A percentile compares a stretch with the other conserved stretches of the same genome.
Conservation (phyloP, 2,113 vertebrate species). For the Mus spicilegus region DNA sequence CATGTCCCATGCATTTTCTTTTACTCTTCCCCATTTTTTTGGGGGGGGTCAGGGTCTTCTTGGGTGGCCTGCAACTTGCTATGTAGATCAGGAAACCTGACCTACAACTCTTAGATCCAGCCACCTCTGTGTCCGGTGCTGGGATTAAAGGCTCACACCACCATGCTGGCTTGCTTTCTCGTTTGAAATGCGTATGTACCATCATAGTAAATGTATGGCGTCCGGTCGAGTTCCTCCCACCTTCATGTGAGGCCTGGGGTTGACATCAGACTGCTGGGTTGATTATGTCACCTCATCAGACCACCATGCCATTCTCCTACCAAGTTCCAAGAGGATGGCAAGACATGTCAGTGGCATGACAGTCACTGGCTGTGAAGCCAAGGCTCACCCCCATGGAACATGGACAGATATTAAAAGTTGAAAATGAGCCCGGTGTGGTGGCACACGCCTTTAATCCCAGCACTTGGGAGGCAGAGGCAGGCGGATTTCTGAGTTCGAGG, state of each 20-base stretch:
- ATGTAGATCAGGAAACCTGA: background rate
- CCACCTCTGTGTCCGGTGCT: background rate
- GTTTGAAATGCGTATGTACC: background rate
- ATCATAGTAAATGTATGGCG: background rate
- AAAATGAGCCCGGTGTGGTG: background rate
- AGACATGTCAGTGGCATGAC: background rate
- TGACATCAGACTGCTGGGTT: background rate
- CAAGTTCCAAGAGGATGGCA: background rate
- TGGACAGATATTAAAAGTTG: background rate
- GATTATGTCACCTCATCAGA: background rate
- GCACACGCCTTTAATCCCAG: background rate
- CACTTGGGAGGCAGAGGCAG: too few relatives aligned
- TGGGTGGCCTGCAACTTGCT: background rate
- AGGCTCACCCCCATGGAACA: background rate
- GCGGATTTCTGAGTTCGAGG: too few relatives aligned
- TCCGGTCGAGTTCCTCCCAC: background rate
- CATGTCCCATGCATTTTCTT: rapidly evolving
- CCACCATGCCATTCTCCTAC: background rate
- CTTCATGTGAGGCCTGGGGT: background rate
- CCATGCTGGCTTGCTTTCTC: background rate
- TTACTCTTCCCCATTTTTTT: background rate
- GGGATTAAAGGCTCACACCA: background rate
- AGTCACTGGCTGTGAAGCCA: background rate
- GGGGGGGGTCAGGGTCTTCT: background rate
- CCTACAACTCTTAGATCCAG: background rate